Evolutionary conservation across 2,797 vertebrate species (phyloP).

Genomic region (Neopelma chrysocephalum): DNA sequence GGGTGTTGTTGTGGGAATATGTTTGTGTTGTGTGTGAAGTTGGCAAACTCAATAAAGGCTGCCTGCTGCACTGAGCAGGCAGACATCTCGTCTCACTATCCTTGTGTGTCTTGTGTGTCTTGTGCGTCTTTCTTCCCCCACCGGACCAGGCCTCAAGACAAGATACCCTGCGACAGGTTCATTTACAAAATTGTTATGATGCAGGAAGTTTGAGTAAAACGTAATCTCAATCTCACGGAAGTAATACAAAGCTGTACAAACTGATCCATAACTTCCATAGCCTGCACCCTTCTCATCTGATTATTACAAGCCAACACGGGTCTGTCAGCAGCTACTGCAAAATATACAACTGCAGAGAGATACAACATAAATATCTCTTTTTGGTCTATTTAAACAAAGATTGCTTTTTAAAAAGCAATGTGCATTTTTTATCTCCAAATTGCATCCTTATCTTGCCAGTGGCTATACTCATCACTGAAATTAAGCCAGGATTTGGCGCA

Average conservation of each 20-base stretch:
- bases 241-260: not conserved
- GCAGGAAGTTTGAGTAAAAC: not conserved
- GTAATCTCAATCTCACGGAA: not conserved
- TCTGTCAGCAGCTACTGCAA: not conserved
- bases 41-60: no score
- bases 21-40: no score
- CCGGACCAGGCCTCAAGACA: no score
- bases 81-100: no score
- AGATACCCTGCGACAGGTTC: no score
- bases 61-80: no score
- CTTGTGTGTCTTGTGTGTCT: no score
- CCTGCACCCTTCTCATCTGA: not conserved
- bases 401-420: not conserved
- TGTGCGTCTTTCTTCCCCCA: no score
- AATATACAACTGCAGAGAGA: not conserved
- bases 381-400: not conserved
- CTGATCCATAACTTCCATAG: not conserved
- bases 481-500: constrained; percentile 10
- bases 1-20: no score
- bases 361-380: not conserved
- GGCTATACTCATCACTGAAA: not conserved
- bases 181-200: not conserved
- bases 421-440: constrained; percentile 5
- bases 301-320: not conserved
- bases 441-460: constrained; percentile 11